Base-by-base conservation (phyloP, 2,113 vertebrate species). In the Heterotilapia buettikoferi region DNA sequence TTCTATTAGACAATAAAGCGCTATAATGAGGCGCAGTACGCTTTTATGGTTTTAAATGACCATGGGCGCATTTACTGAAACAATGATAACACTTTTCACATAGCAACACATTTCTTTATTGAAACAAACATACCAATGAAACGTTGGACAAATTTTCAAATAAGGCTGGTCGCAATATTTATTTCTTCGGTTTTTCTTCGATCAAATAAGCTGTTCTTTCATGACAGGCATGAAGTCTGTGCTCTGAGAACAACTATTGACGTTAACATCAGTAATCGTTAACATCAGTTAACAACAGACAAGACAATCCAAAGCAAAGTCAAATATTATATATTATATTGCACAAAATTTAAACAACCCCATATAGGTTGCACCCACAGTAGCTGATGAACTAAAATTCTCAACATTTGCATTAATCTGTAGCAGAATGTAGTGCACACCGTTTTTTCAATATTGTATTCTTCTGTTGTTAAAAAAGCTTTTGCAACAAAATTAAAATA, bases 61-160 rank as follows among this genome's bases (percentile, higher is more conserved):
- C 12, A n/a, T 47, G 47, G 84, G 43, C 83, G 71, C 24, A 76
- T 45, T 40, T 24, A 63, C 24, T 36, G 59, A 85, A 71, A 61
- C 80, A 82, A 68, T 7, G 63, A 92, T 68, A 93, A 93, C 45
- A 88, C 50, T 40, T 88, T 92, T 83, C 84, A 88, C 80, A 76
- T 88, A 54, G 84, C 38, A 92, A 93, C 91, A 92, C 40, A 66
- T 84, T 90, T 86, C 88, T 96, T 96, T 95, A 95, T 94, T 95
- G 78, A 94, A 94, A 94, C 90, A 92, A 92, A 93, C 59, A 88
- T 45, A 63, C 71, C 83, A 89, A 53, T 83, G 66, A 93, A 76
- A 92, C 56, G 66, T 52, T 83, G 36, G 53, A 83, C 43, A 84
- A 7, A 31, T 80, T 84, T 88, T 43, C 6, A 31, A 78, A 78